Base-by-base conservation (phyloP, 2,888 invertebrate genomes). In the Metacarcinus magister region DNA sequence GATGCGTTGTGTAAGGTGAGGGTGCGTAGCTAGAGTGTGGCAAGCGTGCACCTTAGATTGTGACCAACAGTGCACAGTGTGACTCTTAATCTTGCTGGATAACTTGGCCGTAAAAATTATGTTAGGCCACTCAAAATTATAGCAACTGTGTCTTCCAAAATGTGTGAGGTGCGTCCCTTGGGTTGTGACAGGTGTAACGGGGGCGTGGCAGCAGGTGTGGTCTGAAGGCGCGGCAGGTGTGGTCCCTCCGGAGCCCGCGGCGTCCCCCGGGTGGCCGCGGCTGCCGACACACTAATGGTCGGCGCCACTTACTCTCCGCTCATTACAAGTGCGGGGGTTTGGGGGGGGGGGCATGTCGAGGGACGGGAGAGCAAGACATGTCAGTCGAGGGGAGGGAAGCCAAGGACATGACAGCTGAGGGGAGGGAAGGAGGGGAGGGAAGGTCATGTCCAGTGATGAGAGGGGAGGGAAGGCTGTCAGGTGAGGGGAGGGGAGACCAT, bases 281-380 rank as follows among this genome's bases (percentile, higher is more conserved):
- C 82, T 32, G 82, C 82, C 82, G 82, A 82, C 82, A 82, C 82
- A 82, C 82, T 82, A 82, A 82, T 82, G 32, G 82, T 82, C 82
- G 82, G 32, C 82, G 82, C 82, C 82, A 82, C 82, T 82, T 82
- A 82, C 82, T 82, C 32, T 82, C 32, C 32, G 82, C 82, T 82
- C 82, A 82, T 82, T 82, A 82, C 82, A 82, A 32, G 82, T 82
- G 82, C 82, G 28, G 82, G 82, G 82, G 28, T 82, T 32, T 19
- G 54, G 8, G 82, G 82, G 82, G 5, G 32, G 82, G 82, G 82
- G 82, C 82, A 82, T 82, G 82, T 82, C 82, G 28, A 23, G 82
- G 32, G 82, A 82, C 32, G 82, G 32, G 32, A 32, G 32, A 13
- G 82, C 28, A 82, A 82, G 82, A 82, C 82, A 82, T 82, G 82